Conservation (phyloP, 2,113 vertebrate species). For the Colinus virginianus region DNA sequence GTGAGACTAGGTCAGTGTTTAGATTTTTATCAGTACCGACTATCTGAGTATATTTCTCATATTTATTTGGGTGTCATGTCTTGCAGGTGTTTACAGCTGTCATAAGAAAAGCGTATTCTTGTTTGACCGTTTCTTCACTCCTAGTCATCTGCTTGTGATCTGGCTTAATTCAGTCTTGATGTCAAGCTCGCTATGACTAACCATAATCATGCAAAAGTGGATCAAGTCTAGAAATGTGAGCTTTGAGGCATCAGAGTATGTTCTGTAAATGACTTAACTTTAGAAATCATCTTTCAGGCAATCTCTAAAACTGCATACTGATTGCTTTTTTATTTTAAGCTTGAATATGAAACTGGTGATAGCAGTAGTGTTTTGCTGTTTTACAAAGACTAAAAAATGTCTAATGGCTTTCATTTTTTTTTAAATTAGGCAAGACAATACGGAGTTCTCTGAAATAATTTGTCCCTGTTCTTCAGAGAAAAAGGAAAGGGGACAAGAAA, state of each 20-base stretch:
- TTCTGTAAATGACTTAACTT: conserved; percentile 55
- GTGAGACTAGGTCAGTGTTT: background rate
- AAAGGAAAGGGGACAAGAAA: background rate
- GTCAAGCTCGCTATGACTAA: background rate
- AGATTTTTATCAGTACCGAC: background rate
- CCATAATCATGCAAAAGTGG: background rate
- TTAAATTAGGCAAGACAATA: background rate
- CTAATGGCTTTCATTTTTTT: conserved; percentile 12
- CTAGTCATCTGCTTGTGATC: background rate
- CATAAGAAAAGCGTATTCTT: background rate
- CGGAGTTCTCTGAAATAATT: conserved; percentile 5
- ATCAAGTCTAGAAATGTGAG: conserved; percentile 25
- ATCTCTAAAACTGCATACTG: conserved; percentile 45
- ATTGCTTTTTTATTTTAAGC: conserved; percentile 63
- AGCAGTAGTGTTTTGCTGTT: conserved; percentile 26
- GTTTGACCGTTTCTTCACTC: background rate
- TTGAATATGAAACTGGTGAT: conserved; percentile 8
- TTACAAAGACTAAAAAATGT: conserved; percentile 17
- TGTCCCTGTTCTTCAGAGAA: background rate
- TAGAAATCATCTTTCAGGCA: conserved; percentile 43
- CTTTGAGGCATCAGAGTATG: conserved; percentile 18
- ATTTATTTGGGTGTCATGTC: background rate
- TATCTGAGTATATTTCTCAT: background rate
- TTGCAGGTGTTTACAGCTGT: background rate
- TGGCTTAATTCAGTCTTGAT: background rate